A percentile compares a stretch with the other conserved stretches of the same genome.
These are phyloP conservation scores for Drosophila bocqueti DNA, from an alignment of 1,140 invertebrate species.

Conservation along the genomic window DNA sequence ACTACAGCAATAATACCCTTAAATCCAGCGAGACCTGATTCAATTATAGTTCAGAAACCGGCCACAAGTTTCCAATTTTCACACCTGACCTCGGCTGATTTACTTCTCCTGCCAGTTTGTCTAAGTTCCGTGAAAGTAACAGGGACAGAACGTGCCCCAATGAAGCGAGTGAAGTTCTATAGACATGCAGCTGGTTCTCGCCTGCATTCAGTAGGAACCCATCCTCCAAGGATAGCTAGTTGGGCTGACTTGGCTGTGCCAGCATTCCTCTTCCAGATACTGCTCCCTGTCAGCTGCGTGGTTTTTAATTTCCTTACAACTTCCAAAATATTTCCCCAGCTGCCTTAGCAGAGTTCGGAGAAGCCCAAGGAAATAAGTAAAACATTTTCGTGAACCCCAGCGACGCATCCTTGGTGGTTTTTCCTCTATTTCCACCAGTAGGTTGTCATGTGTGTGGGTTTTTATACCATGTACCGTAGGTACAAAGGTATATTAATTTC, in stretches of 20 bases:
- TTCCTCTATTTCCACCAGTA: background rate
- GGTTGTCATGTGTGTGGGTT: conserved; percentile 1
- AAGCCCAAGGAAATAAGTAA: conserved; percentile 16
- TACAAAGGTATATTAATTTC: too few species aligned
- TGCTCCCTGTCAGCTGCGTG: conserved; percentile 7
- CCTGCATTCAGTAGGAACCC: conserved; percentile 5
- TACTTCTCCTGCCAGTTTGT: background rate
- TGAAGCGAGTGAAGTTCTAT: conserved; percentile 2
- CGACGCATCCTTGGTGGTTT: background rate
- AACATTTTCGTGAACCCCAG: conserved; percentile 15
- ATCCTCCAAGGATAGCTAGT: background rate
- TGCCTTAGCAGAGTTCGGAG: conserved; percentile 3
- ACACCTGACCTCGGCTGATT: conserved; percentile 1
- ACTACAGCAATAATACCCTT: background rate
- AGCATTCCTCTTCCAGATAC: conserved; percentile 5
- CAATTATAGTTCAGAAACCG: conserved; percentile 1
- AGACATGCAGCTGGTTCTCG: conserved; percentile 1
- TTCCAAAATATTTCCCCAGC: conserved; percentile 19
- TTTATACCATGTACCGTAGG: too few species aligned
- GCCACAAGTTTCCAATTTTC: conserved; percentile 7
- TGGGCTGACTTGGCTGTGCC: background rate
- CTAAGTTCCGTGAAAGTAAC: background rate
- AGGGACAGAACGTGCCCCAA: background rate
- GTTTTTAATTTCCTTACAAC: conserved; percentile 29
- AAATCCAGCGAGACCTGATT: background rate